Evolutionary conservation across 2,797 vertebrate species (phyloP), one percentile per base, ranked within the genome.

Genomic region (Brotogeris chrysoptera): DNA sequence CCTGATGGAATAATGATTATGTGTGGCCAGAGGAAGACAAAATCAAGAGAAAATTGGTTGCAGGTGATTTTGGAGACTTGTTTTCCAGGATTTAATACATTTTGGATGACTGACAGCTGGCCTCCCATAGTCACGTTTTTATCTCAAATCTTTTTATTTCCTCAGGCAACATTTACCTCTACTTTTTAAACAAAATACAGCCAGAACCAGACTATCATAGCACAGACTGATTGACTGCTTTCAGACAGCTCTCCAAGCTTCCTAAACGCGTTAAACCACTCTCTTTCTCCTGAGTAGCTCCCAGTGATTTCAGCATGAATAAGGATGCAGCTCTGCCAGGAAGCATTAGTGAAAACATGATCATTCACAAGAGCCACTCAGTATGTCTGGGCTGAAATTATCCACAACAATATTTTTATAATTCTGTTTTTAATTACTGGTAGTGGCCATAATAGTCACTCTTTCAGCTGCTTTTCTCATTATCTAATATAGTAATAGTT

Each of bases 221-320:
- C 30, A 50, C 81, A 92, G 80, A 83, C 84, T 92, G 90, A 96
- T 72, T 93, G 92, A 90, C 90, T 92, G 95, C 61, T 94, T 82
- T 89, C 88, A 92, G 69, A 92, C 68, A 87, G 78, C 90, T 78
- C 90, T 96, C 49, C 72, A 68, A 92, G 69, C 86, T 88, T 82
- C 86, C 86, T 65, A 80, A 94, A 87, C 18, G 15, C 0, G 5
- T 85, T 80, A 89, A 89, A 65, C 28, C 55, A 65, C 65, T 19
- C 78, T 92, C n/a, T 52, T 76, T 32, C n/a, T 39, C n/a, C 39
- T 36, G 69, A 93, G 71, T 39, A 87, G 88, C 46, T 93, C 78
- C 85, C 70, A 70, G 41, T 57, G 50, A 91, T 88, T 93, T 70
- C 89, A 61, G n/a, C 24, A 53, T 71, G 73, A 88, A 77, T 78